phyloP scores from a whole-genome alignment of 2,888 invertebrate genomes.

The Sinhomidia bicolor region DNA sequence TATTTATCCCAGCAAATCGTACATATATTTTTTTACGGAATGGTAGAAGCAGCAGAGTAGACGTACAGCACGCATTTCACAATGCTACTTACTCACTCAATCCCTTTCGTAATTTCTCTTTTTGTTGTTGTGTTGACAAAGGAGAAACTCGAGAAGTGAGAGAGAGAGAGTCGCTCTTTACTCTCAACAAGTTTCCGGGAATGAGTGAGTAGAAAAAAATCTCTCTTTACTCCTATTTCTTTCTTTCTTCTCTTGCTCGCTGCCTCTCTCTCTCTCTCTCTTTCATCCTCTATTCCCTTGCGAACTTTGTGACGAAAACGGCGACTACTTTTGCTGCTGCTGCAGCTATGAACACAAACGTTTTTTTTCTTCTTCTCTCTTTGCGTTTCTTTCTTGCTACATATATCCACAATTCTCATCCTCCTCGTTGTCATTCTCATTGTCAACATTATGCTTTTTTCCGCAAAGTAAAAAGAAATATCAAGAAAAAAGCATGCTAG shows the following conservation, averaged over 20 bases:
- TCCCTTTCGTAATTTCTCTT: neutral
- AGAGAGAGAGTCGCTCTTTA: slow-evolving; percentile 43
- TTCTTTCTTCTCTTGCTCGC: neutral
- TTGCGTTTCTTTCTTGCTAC: neutral
- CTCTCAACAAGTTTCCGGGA: slow-evolving; percentile 66
- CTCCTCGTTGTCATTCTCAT: neutral
- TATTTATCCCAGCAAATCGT: too few species aligned
- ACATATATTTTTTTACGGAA: neutral
- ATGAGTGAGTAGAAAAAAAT: neutral
- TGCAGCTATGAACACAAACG: neutral
- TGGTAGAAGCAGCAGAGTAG: too few species aligned
- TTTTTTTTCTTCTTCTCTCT: slow-evolving; percentile 1
- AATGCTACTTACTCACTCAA: neutral
- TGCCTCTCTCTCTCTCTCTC: too few species aligned
- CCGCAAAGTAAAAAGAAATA: neutral
- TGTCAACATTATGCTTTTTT: neutral
- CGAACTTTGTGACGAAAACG: neutral
- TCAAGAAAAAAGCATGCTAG: too few species aligned
- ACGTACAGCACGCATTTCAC: neutral
- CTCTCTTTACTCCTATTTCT: neutral
- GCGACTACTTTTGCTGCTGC: too few species aligned
- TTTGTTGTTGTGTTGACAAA: slow-evolving; percentile 54
- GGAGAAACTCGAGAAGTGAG: slow-evolving; percentile 40
- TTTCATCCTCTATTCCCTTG: neutral
- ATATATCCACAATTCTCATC: too few species aligned